Percentiles rank a stretch among this genome's conserved stretches.
These are phyloP conservation scores for Lerista edwardsae DNA, from an alignment of 2,797 vertebrate species.

Conservation along the genomic window DNA sequence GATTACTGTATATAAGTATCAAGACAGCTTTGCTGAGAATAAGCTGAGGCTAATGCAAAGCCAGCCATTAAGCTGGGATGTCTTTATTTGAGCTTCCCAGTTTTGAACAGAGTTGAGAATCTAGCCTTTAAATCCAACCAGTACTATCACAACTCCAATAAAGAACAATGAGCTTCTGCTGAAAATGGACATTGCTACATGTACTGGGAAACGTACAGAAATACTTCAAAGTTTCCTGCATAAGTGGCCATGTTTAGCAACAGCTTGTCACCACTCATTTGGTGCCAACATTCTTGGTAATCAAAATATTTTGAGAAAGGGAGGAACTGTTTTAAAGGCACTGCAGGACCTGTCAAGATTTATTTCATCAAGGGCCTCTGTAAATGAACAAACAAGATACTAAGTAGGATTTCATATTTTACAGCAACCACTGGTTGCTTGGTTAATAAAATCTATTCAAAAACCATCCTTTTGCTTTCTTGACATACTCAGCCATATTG, in stretches of 20 bases:
- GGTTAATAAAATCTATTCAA: not conserved
- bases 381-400: slow-evolving; percentile 2
- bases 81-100: not conserved
- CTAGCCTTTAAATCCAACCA: not conserved
- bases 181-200: no score
- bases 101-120: not conserved
- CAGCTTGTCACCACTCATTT: slow-evolving; percentile 26
- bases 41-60: no score
- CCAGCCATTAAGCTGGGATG: not conserved
- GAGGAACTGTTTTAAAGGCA: slow-evolving; percentile 33
- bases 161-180: no score
- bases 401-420: slow-evolving; percentile 7
- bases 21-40: no score
- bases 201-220: not conserved
- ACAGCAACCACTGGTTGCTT: slow-evolving; percentile 18
- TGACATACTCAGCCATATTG: not conserved
- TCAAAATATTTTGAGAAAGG: slow-evolving; percentile 47
- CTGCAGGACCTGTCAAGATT: slow-evolving; percentile 58
- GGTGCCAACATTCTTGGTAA: slow-evolving; percentile 1
- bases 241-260: slow-evolving; percentile 33
- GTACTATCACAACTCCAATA: not conserved
- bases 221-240: slow-evolving; percentile 18
- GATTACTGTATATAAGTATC: no score
- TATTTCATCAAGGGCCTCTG: slow-evolving; percentile 39
- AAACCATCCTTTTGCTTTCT: slow-evolving; percentile 1